These are phyloP conservation scores for Cephus nigrinus DNA, from an alignment of 2,888 invertebrate species.

Conservation along the genomic window DNA sequence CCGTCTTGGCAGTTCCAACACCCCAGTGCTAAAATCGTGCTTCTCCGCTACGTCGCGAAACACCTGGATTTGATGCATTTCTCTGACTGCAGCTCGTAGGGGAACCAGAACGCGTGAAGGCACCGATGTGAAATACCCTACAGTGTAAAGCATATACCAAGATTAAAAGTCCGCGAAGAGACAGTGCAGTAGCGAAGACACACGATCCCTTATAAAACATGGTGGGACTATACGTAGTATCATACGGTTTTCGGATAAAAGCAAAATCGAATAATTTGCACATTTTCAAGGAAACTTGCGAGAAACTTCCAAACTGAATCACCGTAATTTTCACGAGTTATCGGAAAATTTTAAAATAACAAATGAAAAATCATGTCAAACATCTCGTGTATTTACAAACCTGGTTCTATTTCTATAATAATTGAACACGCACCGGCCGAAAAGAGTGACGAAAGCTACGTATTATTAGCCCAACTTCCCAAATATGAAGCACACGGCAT, in stretches of 20 bases:
- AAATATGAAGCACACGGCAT: background rate
- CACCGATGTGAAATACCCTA: background rate
- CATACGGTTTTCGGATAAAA: background rate
- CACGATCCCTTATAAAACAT: conserved; percentile 41
- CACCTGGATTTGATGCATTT: background rate
- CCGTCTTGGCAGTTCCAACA: background rate
- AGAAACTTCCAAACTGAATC: background rate
- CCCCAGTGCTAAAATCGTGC: background rate
- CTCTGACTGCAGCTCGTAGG: background rate
- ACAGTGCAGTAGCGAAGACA: conserved; percentile 37
- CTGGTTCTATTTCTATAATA: background rate
- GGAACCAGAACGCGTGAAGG: background rate
- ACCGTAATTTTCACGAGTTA: background rate
- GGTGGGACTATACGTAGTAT: conserved; percentile 15
- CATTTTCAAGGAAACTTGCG: background rate
- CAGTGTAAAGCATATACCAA: background rate
- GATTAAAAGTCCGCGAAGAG: background rate
- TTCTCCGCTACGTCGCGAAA: background rate
- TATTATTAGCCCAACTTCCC: background rate
- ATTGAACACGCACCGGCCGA: background rate
- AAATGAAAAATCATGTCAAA: too few relatives aligned
- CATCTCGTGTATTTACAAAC: background rate
- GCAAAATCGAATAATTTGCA: background rate
- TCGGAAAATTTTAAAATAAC: too few relatives aligned
- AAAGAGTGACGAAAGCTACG: background rate